Evolutionary conservation across 2,797 vertebrate species (phyloP).

Genomic region (Notolabrus celidotus): DNA sequence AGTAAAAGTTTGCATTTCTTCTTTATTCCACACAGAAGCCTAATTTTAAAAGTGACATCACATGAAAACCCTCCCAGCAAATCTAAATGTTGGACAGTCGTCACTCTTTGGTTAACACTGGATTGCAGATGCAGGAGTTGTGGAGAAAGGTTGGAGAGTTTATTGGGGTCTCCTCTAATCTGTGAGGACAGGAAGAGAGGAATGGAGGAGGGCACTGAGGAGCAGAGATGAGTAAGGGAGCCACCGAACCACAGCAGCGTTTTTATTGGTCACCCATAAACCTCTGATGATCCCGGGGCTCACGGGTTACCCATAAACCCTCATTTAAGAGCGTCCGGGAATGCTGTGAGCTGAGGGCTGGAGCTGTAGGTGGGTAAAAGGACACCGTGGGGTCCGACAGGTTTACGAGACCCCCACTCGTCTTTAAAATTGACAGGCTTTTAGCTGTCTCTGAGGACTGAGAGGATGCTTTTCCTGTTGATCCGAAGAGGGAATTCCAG

Average conservation of each 20-base stretch:
- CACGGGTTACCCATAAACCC: conserved; percentile 73
- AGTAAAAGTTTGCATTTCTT: no score
- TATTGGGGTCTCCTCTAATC: conserved; percentile 71
- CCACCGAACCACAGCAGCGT: conserved; percentile 66
- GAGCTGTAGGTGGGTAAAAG: conserved; percentile 67
- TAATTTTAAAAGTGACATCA: no score
- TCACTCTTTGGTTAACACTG: conserved; percentile 12
- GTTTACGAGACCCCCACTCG: conserved; percentile 69
- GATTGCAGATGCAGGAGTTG: conserved; percentile 4
- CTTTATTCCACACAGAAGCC: no score
- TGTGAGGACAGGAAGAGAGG: conserved; percentile 62
- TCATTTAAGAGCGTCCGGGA: conserved; percentile 78
- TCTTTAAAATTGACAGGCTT: conserved; percentile 68
- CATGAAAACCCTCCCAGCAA: no score
- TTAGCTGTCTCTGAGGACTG: conserved; percentile 71
- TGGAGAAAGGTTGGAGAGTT: conserved; percentile 49
- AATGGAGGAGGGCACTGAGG: conserved; percentile 27
- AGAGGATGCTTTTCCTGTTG: conserved; percentile 74
- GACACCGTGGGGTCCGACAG: conserved; percentile 74
- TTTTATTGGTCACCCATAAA: conserved; percentile 80
- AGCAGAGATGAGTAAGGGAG: conserved; percentile 46
- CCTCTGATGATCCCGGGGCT: conserved; percentile 73
- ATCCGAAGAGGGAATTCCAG: conserved; percentile 75
- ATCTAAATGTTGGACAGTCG: neutral
- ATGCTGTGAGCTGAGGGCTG: conserved; percentile 61